phyloP scores from a whole-genome alignment of 2,113 vertebrate species.

The Gila orcuttii region DNA sequence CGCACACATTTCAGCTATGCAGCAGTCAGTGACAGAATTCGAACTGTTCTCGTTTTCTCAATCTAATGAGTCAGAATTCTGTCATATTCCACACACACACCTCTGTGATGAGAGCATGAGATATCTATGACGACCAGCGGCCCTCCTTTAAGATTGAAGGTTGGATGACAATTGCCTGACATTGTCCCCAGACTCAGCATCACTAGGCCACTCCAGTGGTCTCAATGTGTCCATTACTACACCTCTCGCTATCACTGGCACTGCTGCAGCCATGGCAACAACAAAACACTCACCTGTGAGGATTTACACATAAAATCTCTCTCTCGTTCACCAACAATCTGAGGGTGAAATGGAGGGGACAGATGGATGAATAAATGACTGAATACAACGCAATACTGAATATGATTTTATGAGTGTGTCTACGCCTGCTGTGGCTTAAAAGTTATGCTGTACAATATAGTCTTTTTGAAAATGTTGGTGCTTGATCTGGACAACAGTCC shows the following conservation, averaged over 20 bases:
- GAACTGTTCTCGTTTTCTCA: neutral
- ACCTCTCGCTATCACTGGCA: neutral
- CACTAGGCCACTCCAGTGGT: too few species aligned
- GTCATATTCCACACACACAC: neutral
- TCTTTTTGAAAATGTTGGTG: neutral
- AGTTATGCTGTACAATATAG: neutral
- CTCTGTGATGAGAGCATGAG: neutral
- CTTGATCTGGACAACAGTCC: neutral
- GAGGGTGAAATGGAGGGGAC: neutral
- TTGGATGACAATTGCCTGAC: neutral
- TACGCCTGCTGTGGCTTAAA: neutral
- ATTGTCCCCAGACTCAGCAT: neutral
- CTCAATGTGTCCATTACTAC: neutral
- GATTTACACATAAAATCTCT: neutral
- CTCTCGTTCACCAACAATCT: neutral
- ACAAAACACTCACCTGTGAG: constrained; percentile 5
- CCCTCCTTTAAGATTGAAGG: constrained; percentile 18
- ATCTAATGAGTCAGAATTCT: neutral
- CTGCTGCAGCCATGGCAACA: neutral
- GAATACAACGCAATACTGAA: neutral
- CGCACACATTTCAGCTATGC: neutral
- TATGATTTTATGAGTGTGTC: neutral
- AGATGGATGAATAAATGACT: neutral
- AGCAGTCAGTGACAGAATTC: neutral
- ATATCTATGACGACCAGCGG: constrained; percentile 12